Conservation (phyloP, 2,888 invertebrate species). For the Nudaria mundana region DNA sequence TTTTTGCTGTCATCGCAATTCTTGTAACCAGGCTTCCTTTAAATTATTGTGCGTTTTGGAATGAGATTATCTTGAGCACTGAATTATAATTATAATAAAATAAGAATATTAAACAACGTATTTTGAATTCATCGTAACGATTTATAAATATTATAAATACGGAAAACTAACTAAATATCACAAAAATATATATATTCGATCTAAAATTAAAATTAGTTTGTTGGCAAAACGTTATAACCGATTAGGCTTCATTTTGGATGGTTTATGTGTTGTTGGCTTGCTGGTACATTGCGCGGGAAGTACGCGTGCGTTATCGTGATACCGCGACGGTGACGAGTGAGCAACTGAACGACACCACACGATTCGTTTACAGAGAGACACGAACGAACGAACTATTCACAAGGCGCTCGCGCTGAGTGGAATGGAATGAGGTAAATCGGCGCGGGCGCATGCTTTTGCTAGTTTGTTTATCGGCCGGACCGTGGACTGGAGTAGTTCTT, state of each 20-base stretch:
- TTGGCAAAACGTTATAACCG: constrained; percentile 76
- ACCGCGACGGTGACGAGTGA: constrained; percentile 69
- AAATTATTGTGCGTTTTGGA: constrained; percentile 71
- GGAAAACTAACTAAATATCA: constrained; percentile 78
- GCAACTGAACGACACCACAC: constrained; percentile 61
- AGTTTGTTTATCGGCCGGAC: constrained; percentile 70
- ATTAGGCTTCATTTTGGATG: constrained; percentile 79
- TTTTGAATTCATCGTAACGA: constrained; percentile 71
- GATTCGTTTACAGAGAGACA: constrained; percentile 35
- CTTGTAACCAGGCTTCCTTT: constrained; percentile 51
- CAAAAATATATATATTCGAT: constrained; percentile 76
- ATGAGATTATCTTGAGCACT: constrained; percentile 81
- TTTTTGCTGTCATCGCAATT: constrained; percentile 75
- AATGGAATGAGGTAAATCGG: constrained; percentile 72
- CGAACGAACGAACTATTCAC: constrained; percentile 62
- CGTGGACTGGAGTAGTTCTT: constrained; percentile 68
- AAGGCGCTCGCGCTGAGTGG: constrained; percentile 56
- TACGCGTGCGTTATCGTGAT: constrained; percentile 61
- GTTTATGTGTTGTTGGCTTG: constrained; percentile 79
- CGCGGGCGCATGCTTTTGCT: constrained; percentile 79
- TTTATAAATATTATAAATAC: constrained; percentile 70
- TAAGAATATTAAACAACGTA: constrained; percentile 64
- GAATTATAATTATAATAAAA: constrained; percentile 52
- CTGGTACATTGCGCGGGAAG: constrained; percentile 72
- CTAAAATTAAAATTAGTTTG: constrained; percentile 72